Conservation (phyloP, 2,113 vertebrate species). For the Brachypteracias leptosomus region DNA sequence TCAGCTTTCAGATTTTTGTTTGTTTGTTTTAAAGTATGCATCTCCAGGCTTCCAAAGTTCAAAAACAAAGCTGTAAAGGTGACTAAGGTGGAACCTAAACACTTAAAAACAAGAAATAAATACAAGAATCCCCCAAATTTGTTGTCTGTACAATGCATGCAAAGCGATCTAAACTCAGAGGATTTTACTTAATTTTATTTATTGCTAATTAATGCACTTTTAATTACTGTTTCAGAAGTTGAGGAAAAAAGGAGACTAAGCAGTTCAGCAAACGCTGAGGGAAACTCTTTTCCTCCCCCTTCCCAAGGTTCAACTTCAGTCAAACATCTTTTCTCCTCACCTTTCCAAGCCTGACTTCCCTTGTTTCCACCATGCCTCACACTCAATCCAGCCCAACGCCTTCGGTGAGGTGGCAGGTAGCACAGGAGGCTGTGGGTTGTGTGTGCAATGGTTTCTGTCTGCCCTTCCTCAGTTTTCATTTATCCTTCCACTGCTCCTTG, state of each 20-base stretch:
- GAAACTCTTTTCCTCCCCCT: background rate
- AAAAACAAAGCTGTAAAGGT: background rate
- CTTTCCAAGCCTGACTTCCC: background rate
- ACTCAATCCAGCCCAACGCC: background rate
- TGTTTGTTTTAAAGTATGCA: background rate
- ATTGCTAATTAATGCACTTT: background rate
- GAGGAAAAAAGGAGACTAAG: background rate
- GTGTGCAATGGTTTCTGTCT: rapidly evolving
- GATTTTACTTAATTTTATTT: background rate
- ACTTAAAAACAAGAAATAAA: background rate
- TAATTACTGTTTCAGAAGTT: background rate
- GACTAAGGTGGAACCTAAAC: background rate
- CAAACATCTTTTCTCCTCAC: rapidly evolving
- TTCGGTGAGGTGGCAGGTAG: rapidly evolving
- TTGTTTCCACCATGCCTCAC: background rate
- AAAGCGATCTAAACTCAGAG: background rate
- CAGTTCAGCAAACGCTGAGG: background rate
- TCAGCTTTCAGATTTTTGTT: background rate
- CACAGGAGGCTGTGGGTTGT: background rate
- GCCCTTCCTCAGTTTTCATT: background rate
- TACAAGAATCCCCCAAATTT: background rate
- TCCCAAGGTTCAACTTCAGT: background rate
- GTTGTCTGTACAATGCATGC: rapidly evolving
- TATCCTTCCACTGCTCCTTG: background rate
- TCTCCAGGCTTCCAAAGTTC: background rate